A percentile compares a stretch with the other conserved stretches of the same genome.
Conservation (phyloP, 1,140 invertebrate genomes). For the Anoplolepis gracilipes region DNA sequence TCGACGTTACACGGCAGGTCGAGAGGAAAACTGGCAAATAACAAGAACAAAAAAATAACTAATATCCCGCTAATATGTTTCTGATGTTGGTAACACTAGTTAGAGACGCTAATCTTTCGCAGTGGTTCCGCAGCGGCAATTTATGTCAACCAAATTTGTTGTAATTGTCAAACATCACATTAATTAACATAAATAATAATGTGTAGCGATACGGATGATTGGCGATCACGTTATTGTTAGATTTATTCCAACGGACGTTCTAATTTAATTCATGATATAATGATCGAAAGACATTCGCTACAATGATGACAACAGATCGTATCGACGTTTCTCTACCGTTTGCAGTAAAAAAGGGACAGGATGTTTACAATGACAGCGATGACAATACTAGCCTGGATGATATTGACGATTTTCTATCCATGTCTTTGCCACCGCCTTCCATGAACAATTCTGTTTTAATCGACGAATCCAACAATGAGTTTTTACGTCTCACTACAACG, state of each 20-base stretch:
- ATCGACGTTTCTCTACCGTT: constrained; percentile 64
- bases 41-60: too few species aligned
- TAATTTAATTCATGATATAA: constrained; percentile 43
- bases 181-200: neutral
- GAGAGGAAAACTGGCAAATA: too few species aligned
- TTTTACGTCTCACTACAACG: constrained; percentile 76
- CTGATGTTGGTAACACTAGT: too few species aligned
- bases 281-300: neutral
- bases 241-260: constrained; percentile 30
- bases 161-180: neutral
- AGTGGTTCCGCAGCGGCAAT: too few species aligned
- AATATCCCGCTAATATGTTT: too few species aligned
- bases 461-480: constrained; percentile 69
- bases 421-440: constrained; percentile 71
- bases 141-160: too few species aligned
- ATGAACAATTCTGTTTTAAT: constrained; percentile 59
- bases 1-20: too few species aligned
- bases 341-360: constrained; percentile 66
- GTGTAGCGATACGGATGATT: neutral
- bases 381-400: constrained; percentile 63
- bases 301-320: constrained; percentile 67
- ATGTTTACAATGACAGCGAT: constrained; percentile 37
- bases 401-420: constrained; percentile 59
- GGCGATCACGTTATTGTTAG: neutral
- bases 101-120: too few species aligned